phyloP scores from a whole-genome alignment of 2,797 vertebrate genomes.

The Phrynocephalus forsythii region DNA sequence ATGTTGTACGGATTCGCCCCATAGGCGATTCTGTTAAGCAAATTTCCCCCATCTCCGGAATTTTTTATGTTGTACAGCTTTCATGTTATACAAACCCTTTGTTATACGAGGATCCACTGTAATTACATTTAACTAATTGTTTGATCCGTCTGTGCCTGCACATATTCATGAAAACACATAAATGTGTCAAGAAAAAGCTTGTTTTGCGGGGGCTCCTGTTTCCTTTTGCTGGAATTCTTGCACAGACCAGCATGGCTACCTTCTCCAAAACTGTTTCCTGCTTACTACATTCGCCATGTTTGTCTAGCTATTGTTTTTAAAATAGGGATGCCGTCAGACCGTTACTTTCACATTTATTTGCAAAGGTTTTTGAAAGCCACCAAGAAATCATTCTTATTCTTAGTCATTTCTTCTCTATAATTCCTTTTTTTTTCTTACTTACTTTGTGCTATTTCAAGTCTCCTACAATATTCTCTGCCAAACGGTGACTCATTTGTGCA shows the following conservation, averaged over 20 bases:
- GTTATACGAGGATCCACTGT: neutral
- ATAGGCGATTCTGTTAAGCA: too few species aligned
- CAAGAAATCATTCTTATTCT: conserved; percentile 14
- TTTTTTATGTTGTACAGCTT: too few species aligned
- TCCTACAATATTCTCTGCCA: conserved; percentile 37
- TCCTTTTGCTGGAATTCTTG: neutral
- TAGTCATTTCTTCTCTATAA: neutral
- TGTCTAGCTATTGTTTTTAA: neutral
- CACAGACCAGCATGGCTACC: too few species aligned
- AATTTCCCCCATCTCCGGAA: too few species aligned
- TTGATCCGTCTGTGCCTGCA: neutral
- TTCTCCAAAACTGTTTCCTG: neutral
- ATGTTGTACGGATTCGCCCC: too few species aligned
- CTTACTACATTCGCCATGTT: neutral
- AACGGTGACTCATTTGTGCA: neutral
- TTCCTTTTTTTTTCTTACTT: neutral
- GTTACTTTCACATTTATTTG: neutral
- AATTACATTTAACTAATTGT: neutral
- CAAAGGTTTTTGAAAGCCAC: conserved; percentile 24
- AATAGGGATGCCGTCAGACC: neutral
- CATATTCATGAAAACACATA: neutral
- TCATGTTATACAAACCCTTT: too few species aligned
- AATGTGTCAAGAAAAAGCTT: neutral
- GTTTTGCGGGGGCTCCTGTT: neutral
- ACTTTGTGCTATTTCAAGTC: conserved; percentile 1